Percentiles rank a stretch among this genome's conserved stretches.
phyloP scores from a whole-genome alignment of 2,113 vertebrate species.

The Amphiprion percula region DNA sequence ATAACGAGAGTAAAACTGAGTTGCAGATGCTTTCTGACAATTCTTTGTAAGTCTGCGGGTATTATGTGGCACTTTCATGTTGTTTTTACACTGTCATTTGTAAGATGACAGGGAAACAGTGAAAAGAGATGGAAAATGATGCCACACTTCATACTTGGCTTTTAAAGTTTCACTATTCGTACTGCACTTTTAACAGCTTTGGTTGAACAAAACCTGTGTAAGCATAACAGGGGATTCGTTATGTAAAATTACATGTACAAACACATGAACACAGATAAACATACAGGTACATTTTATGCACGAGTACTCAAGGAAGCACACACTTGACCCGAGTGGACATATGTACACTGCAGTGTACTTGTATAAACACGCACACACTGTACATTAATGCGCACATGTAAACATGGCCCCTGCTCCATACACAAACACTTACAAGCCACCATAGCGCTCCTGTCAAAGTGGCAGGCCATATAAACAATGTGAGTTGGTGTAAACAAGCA shows the following conservation, averaged over 20 bases:
- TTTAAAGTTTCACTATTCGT: too few relatives aligned
- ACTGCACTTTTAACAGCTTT: background rate
- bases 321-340: conserved; percentile 41
- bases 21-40: too few relatives aligned
- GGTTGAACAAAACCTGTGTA: conserved; percentile 12
- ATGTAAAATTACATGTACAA: conserved; percentile 20
- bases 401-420: conserved; percentile 29
- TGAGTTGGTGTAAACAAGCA: conserved; percentile 63
- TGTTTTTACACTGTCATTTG: too few relatives aligned
- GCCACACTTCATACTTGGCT: too few relatives aligned
- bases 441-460: conserved; percentile 48
- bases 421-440: conserved; percentile 37
- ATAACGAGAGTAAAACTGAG: too few relatives aligned
- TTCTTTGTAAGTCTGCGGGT: too few relatives aligned
- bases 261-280: conserved; percentile 13
- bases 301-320: conserved; percentile 42
- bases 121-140: too few relatives aligned
- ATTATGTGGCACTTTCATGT: too few relatives aligned
- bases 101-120: too few relatives aligned
- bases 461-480: conserved; percentile 53
- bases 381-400: conserved; percentile 46
- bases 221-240: conserved; percentile 28
- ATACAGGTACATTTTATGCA: conserved; percentile 21
- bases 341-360: conserved; percentile 6
- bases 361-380: conserved; percentile 30